A percentile compares a stretch with the other conserved stretches of the same genome.
Conservation (phyloP, 2,888 invertebrate genomes). For the Drepana falcataria region DNA sequence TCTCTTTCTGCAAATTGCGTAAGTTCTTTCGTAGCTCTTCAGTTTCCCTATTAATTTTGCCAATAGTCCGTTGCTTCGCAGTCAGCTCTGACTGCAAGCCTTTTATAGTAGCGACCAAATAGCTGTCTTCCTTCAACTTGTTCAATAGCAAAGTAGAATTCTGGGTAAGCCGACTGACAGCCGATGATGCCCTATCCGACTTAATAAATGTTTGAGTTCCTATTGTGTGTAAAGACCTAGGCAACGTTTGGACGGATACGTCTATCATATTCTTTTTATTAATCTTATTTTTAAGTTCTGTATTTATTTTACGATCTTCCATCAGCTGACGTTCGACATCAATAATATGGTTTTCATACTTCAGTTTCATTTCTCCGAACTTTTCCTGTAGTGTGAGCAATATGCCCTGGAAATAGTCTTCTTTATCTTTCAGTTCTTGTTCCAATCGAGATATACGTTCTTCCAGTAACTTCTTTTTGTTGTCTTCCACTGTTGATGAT, state of each 20-base stretch:
- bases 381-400: slow-evolving; percentile 86
- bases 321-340: slow-evolving; percentile 83
- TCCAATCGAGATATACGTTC: slow-evolving; percentile 85
- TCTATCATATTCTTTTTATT: slow-evolving; percentile 52
- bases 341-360: slow-evolving; percentile 86
- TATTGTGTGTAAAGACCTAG: slow-evolving; percentile 39
- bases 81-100: slow-evolving; percentile 86
- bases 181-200: slow-evolving; percentile 59
- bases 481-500: slow-evolving; percentile 71
- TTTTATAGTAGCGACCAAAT: slow-evolving; percentile 87
- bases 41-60: slow-evolving; percentile 85
- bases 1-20: slow-evolving; percentile 85
- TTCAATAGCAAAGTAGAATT: slow-evolving; percentile 72
- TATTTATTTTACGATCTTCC: slow-evolving; percentile 65
- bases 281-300: slow-evolving; percentile 76
- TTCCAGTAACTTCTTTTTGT: slow-evolving; percentile 82
- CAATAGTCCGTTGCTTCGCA: slow-evolving; percentile 85
- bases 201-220: slow-evolving; percentile 59
- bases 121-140: slow-evolving; percentile 84
- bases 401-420: slow-evolving; percentile 84
- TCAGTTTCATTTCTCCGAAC: slow-evolving; percentile 86
- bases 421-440: slow-evolving; percentile 84
- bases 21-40: slow-evolving; percentile 88
- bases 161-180: slow-evolving; percentile 75
- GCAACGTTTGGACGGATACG: slow-evolving; percentile 70